These are phyloP conservation scores for Gymnosoma rotundatum DNA, from an alignment of 2,888 invertebrate species.

Conservation along the genomic window DNA sequence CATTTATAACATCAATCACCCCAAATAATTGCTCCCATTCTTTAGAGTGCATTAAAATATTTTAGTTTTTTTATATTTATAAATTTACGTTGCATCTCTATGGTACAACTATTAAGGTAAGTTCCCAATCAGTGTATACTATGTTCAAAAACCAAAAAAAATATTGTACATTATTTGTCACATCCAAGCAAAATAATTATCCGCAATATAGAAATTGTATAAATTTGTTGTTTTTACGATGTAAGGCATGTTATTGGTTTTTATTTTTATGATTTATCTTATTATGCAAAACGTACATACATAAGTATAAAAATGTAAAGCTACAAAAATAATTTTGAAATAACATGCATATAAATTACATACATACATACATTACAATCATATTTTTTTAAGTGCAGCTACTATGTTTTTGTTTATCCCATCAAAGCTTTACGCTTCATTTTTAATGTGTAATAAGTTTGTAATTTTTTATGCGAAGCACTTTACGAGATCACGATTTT, in stretches of 20 bases:
- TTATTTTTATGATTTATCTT: slow-evolving; percentile 41
- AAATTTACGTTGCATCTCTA: too few relatives aligned
- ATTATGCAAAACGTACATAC: background rate
- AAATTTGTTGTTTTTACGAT: slow-evolving; percentile 16
- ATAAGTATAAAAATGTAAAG: too few relatives aligned
- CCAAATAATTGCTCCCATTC: slow-evolving; percentile 52
- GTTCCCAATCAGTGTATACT: slow-evolving; percentile 22
- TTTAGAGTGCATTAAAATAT: slow-evolving; percentile 15
- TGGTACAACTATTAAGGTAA: slow-evolving; percentile 60
- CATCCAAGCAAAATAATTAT: background rate
- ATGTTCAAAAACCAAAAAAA: background rate
- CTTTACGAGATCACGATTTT: slow-evolving; percentile 40
- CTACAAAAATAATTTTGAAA: background rate
- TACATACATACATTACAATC: background rate
- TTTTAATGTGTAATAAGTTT: background rate
- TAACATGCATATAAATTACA: background rate
- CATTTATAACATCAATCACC: slow-evolving; percentile 62
- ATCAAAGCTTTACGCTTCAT: slow-evolving; percentile 13
- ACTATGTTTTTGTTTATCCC: background rate
- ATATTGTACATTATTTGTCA: slow-evolving; percentile 1
- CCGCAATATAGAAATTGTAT: too few relatives aligned
- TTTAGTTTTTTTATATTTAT: too few relatives aligned
- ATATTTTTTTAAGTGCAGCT: slow-evolving; percentile 11
- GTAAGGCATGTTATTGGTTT: slow-evolving; percentile 48
- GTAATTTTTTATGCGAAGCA: slow-evolving; percentile 10